Evolutionary conservation across 64 coral and sea anemone genomes (phyloP).

Genomic region (Catalaphyllia jardinei): DNA sequence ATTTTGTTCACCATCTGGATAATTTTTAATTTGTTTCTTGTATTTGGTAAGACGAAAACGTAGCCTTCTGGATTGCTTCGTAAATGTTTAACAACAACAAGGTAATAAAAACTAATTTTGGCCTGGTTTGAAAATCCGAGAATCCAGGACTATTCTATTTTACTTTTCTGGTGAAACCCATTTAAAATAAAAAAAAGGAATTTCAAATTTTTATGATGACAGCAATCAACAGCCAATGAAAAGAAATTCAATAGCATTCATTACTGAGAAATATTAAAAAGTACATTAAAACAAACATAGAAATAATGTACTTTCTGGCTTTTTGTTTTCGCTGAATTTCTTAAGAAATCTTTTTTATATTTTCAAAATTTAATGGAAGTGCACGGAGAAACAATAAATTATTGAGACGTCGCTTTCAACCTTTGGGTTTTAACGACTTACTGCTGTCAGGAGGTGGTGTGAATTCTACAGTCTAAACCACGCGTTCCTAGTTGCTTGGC

Average conservation of each 20-base stretch:
- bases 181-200: background rate
- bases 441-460: background rate
- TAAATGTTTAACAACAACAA: background rate
- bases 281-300: background rate
- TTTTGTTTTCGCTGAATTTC: background rate
- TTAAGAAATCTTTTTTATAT: background rate
- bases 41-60: background rate
- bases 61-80: background rate
- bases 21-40: background rate
- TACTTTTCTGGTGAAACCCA: background rate
- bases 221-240: background rate
- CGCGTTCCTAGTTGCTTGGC: background rate
- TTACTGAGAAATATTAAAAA: constrained; percentile 9
- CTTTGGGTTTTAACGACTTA: background rate
- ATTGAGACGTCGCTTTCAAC: background rate
- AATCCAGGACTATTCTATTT: background rate
- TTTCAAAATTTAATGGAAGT: background rate
- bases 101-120: background rate
- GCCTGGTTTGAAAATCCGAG: background rate
- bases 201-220: background rate
- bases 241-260: background rate
- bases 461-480: background rate
- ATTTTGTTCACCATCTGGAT: background rate
- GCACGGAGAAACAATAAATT: background rate
- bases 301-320: background rate